Evolutionary conservation across 2,797 vertebrate genomes (phyloP), one percentile per base, ranked within the genome.

Genomic region (Erpetoichthys calabaricus): DNA sequence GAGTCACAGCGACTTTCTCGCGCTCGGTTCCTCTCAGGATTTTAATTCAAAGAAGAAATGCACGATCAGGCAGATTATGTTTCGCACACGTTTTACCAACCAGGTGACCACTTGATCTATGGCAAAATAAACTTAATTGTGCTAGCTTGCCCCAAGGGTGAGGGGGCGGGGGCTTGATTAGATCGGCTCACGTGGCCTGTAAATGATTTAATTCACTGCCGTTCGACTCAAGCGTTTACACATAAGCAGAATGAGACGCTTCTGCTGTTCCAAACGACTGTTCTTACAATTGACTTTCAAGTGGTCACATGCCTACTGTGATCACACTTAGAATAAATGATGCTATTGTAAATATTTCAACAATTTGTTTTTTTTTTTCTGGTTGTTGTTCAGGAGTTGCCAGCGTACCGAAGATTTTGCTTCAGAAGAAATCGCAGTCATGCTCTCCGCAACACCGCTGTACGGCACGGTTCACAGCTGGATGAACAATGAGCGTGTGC

Each of bases 401-500:
- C 25, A 25, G 25, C 25, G 49, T 51, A 44, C 51, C 42, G 41
- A 43, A 5, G n/a, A 5, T 45, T 47, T 44, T 60, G 52, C 55
- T 62, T 65, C 70, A 25, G 25, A 25, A 25, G 25, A 25, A 25
- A 25, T 25, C 25, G 25, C 25, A 77, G 81, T 80, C 83, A 89
- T 87, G 85, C 83, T 87, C 71, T 87, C 84, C 72, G 83, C 85
- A 77, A 86, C 85, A 62, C 86, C 85, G 74, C 75, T 89, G 73
- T 89, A 87, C 81, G 83, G 82, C 70, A 87, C 86, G 8, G 80
- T 89, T 75, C 85, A 86, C 77, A 89, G 82, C 77, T 89, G 85
- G 84, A 85, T 87, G 82, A 86, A 75, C 80, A 87, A 80, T 71
- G 86, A 86, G 65, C 78, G 86, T 72, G 79, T 87, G 74, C 85